Evolutionary conservation across 1,140 invertebrate species (phyloP), one percentile per base, ranked within the genome.

Genomic region (Eurosta solidaginis): DNA sequence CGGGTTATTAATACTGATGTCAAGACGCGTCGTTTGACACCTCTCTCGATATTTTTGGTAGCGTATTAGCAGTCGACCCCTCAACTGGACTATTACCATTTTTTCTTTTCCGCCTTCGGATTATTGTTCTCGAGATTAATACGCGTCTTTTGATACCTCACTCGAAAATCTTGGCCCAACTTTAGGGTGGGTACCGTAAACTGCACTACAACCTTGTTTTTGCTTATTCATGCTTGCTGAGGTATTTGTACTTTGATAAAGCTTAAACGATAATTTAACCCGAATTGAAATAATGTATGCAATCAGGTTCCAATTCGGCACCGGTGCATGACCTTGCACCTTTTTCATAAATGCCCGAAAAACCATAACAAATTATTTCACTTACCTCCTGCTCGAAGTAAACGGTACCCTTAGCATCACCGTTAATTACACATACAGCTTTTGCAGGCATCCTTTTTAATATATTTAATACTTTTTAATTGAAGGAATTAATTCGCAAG

Each of bases 391-490:
- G 95, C 52, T 92, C 90, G 83, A 97, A 96, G 84, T 89, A 91
- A 78, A 96, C 87, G 4, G 93, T 95, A 79, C 96, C 96, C 80
- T 92, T 93, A 50, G 95, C 93, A 85, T 96, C 94, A 17, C 95
- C 95, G 77, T 93, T 93, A 75, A 97, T 89, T 81, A 96, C 95
- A 87, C 95, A 96, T 29, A 96, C 94, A 77, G 95, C 95, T 91
- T 95, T 96, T 40, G 89, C 87, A 83, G 89, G 85, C 90, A 91
- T 90, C 78, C 82, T 82, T 42, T 59, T 74, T 20, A 42, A 36
- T 22, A 12, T 47, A 75, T 73, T 78, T 22, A 78, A n/a, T 22
- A 42, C 42, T 59, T 74, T 47, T 20, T 17, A 3, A 59, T 17
- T 59, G 27, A 68, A 20, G 17, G 2, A 68, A 68, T 40, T 40